Conservation (phyloP, 2,113 vertebrate genomes). For the Semicossyphus pulcher region DNA sequence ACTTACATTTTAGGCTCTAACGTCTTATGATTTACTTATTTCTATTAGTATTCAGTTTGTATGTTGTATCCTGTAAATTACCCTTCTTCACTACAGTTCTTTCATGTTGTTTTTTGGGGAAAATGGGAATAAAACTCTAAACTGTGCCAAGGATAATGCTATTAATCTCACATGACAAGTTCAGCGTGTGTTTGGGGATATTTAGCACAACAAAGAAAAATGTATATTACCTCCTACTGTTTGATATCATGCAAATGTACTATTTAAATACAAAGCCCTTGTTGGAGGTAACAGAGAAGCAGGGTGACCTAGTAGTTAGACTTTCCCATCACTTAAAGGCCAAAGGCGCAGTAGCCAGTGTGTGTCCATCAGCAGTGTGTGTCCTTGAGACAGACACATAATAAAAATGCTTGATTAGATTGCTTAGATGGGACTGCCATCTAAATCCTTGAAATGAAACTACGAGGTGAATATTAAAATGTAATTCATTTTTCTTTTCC, state of each 20-base stretch:
- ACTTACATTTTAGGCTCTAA: not conserved
- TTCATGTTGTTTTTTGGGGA: not conserved
- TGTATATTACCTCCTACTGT: not conserved
- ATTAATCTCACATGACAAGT: not conserved
- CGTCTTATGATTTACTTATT: not conserved
- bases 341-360: slow-evolving; percentile 1
- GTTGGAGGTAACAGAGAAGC: slow-evolving; percentile 5
- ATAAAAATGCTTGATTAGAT: slow-evolving; percentile 31
- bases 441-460: slow-evolving; percentile 23
- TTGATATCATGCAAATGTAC: slow-evolving; percentile 18
- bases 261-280: slow-evolving; percentile 21
- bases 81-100: not conserved
- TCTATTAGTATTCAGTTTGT: not conserved
- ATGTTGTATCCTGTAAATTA: not conserved
- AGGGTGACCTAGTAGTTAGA: slow-evolving; percentile 8
- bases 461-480: not conserved
- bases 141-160: not conserved
- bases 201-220: slow-evolving; percentile 3
- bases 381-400: slow-evolving; percentile 39
- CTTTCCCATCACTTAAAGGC: slow-evolving; percentile 11
- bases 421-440: slow-evolving; percentile 10
- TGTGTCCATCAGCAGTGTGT: slow-evolving; percentile 13
- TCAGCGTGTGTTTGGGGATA: not conserved
- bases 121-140: not conserved
- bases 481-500: not conserved